Base-by-base conservation (phyloP, 2,113 vertebrate species). In the Urocitellus parryii region DNA sequence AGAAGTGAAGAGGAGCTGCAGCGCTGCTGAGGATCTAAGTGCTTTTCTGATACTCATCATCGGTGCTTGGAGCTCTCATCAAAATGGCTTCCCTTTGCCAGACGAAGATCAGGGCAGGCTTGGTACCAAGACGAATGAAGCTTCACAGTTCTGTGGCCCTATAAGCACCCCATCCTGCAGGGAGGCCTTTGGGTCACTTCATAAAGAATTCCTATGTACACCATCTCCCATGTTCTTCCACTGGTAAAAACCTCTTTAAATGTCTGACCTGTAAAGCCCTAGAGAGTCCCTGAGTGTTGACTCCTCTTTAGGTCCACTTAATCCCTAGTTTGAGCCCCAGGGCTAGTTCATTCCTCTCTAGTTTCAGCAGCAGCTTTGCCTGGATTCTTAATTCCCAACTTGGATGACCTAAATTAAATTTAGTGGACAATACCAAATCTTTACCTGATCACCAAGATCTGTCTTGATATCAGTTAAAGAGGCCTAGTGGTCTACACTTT, bases 211-310 rank as follows among this genome's bases (percentile, higher is more conserved):
- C 77, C 88, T 80, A 56, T 63, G 70, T 72, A 85, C 2, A 87
- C n/a, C 6, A 2, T 70, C 76, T 96, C 42, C 70, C 37, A 32
- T 34, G 65, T 72, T 20, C 42, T 78, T 48, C 53, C 27, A 74
- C 24, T 78, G 56, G 63, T 88, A 32, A 88, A 90, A 77, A 53
- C 48, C 79, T 67, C 22, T 84, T 68, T 67, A 63, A 25, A 63
- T 76, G 25, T 88, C 73, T 89, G 79, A 76, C 51, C 84, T 84
- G 3, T 92, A 76, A 88, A 93, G 93, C 63, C 82, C 87, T 91
- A 77, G 58, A 90, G 91, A 92, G 87, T 93, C 94, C 96, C 94
- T 96, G 96, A 95, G 91, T 95, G 76, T 86, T 61, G 42, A 93
- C 70, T 88, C 88, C 87, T 96, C 56, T 17, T 94, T 77, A 82